A percentile compares a stretch with the other conserved stretches of the same genome.
Evolutionary conservation across 2,113 vertebrate genomes (phyloP).

Genomic region (Chamaetylas fuelleborni): DNA sequence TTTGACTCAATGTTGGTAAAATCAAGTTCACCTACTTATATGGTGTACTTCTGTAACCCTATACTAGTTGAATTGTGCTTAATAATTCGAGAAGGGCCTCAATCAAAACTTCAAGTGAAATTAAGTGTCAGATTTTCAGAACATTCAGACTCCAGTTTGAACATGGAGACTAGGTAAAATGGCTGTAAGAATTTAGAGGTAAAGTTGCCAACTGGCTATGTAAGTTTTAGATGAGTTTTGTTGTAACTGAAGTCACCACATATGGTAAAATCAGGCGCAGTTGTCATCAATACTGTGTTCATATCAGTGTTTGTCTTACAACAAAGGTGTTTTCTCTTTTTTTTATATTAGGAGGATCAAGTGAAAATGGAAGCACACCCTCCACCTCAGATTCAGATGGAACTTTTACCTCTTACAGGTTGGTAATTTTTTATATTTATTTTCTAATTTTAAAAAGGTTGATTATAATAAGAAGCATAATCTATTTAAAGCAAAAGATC

Average conservation of each 20-base stretch:
- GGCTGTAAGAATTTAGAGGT: not conserved
- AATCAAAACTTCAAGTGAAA: not conserved
- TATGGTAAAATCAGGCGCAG: not conserved
- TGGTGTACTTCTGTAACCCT: not conserved
- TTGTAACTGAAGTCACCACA: not conserved
- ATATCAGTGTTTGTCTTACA: not conserved
- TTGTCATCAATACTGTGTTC: not conserved
- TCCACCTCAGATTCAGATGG: conserved; percentile 68
- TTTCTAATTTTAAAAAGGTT: not conserved
- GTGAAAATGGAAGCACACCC: conserved; percentile 73
- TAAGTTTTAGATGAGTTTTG: not conserved
- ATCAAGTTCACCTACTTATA: not conserved
- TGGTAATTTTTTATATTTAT: not conserved
- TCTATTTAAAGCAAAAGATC: not conserved
- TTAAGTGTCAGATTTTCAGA: not conserved
- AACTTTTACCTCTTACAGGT: conserved; percentile 82
- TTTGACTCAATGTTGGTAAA: not conserved
- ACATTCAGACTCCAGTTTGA: not conserved
- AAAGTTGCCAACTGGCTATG: not conserved
- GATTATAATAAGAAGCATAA: not conserved
- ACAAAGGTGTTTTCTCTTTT: not conserved
- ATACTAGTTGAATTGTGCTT: not conserved
- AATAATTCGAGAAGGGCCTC: not conserved
- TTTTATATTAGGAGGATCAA: conserved; percentile 69
- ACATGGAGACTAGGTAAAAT: not conserved